Conservation (phyloP, 2,888 invertebrate species). For the Notocelia uddmanniana region DNA sequence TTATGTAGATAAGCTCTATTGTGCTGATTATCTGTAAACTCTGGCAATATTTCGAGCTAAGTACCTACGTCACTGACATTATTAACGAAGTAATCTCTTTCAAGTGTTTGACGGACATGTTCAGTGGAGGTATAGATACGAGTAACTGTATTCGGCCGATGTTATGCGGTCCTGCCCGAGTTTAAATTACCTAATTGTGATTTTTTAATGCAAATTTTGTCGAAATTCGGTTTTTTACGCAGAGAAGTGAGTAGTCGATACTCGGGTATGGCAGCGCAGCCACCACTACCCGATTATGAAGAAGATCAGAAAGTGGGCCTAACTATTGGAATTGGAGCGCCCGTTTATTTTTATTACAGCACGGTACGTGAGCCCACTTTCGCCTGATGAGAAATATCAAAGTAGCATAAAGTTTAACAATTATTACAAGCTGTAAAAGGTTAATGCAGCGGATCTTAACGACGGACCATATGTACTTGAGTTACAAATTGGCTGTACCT, state of each 20-base stretch:
- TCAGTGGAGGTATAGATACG: background rate
- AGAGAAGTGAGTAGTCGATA: background rate
- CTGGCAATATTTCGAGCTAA: background rate
- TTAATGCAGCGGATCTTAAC: background rate
- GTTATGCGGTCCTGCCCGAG: background rate
- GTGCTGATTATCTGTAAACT: conserved; percentile 17
- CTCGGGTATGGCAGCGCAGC: too few relatives aligned
- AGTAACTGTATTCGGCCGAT: conserved; percentile 4
- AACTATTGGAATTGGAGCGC: conserved; percentile 15
- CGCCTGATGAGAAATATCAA: conserved; percentile 12
- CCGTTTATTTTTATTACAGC: conserved; percentile 12
- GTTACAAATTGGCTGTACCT: background rate
- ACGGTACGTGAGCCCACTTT: conserved; percentile 19
- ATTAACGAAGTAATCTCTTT: conserved; percentile 13
- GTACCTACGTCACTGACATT: conserved; percentile 14
- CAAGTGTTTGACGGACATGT: background rate
- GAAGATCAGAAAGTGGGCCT: conserved; percentile 1
- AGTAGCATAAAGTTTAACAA: conserved; percentile 21
- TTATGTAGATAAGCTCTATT: conserved; percentile 37
- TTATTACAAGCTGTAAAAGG: conserved; percentile 21
- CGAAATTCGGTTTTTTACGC: too few relatives aligned
- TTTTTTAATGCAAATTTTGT: too few relatives aligned
- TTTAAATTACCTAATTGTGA: too few relatives aligned
- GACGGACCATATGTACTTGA: background rate
- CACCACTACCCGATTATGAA: background rate